phyloP scores from a whole-genome alignment of 2,888 invertebrate genomes.

The Tenthredo scrophulariae region DNA sequence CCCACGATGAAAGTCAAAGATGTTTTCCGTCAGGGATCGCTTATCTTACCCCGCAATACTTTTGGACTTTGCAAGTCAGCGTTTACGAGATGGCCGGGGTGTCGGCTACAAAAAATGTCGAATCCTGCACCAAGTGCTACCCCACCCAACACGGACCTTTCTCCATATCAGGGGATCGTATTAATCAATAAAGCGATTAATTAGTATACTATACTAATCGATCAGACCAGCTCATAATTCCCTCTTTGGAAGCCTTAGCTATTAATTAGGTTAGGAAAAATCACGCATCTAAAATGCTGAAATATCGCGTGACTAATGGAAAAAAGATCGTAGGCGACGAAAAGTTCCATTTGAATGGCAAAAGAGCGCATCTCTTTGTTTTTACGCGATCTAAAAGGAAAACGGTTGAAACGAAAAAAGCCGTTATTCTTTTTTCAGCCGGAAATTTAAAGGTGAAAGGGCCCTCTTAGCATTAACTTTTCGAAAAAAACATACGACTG shows the following conservation, averaged over 20 bases:
- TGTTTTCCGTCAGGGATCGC: background rate
- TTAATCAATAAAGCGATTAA: background rate
- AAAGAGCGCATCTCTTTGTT: no score
- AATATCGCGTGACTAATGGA: no score
- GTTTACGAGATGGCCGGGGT: background rate
- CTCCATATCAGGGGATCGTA: background rate
- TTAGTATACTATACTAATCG: background rate
- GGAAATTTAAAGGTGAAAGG: no score
- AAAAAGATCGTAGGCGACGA: no score
- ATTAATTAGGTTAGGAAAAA: background rate
- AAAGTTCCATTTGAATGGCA: no score
- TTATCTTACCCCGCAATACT: background rate
- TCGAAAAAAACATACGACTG: no score
- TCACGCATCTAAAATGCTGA: background rate
- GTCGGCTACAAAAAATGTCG: background rate
- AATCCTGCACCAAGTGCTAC: slow-evolving; percentile 4
- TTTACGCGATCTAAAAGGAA: no score
- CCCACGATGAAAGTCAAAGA: background rate
- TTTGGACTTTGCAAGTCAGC: background rate
- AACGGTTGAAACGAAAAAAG: no score
- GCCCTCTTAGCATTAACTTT: no score
- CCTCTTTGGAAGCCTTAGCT: background rate
- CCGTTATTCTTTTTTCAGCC: no score
- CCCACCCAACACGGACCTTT: background rate
- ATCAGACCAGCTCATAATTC: background rate